phyloP scores from a whole-genome alignment of 2,113 vertebrate species.

The Origma solitaria region DNA sequence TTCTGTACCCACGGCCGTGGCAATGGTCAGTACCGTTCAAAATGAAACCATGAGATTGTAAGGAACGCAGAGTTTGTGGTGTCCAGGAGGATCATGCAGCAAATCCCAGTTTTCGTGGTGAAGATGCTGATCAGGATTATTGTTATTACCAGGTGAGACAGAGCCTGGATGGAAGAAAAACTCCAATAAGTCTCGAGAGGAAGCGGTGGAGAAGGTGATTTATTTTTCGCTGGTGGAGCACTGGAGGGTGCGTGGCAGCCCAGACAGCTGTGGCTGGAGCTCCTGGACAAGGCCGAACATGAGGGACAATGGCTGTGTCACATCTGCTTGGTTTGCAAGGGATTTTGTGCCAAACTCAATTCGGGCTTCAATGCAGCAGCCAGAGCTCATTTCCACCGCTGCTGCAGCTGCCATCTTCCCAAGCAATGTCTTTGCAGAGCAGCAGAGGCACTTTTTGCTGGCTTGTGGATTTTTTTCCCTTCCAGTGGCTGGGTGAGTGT shows the following conservation, averaged over 20 bases:
- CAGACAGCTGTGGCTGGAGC: neutral
- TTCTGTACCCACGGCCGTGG: rapidly evolving
- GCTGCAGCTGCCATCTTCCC: neutral
- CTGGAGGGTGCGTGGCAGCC: neutral
- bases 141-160: neutral
- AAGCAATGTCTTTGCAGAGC: neutral
- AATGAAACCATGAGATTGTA: neutral
- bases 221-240: neutral
- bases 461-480: neutral
- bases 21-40: neutral
- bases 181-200: neutral
- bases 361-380: neutral
- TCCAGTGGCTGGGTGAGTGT: neutral
- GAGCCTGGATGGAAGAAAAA: neutral
- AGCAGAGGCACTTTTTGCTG: neutral
- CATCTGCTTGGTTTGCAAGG: neutral
- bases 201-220: neutral
- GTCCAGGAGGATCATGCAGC: neutral
- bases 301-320: neutral
- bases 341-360: neutral
- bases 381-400: neutral
- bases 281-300: neutral
- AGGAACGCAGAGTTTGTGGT: neutral
- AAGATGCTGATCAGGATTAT: neutral
- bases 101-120: neutral